Conservation (phyloP, 2,888 invertebrate species). For the Tetanocera ferruginea region DNA sequence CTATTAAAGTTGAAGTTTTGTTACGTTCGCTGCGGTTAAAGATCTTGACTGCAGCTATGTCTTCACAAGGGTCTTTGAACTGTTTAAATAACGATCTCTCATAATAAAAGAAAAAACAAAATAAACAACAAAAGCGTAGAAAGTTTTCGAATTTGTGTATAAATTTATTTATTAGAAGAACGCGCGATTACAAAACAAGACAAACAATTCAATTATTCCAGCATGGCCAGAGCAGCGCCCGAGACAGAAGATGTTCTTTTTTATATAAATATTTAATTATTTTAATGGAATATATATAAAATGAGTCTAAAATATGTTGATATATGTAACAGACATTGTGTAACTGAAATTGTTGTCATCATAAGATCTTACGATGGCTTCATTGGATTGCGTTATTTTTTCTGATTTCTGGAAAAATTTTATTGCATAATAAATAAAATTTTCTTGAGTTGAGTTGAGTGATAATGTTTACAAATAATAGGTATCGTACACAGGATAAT, state of each 20-base stretch:
- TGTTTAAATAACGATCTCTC: neutral
- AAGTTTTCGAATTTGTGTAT: neutral
- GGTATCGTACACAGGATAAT: no score
- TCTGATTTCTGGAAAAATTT: no score
- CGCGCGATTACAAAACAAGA: neutral
- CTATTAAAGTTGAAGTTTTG: neutral
- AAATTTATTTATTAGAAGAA: slow-evolving; percentile 1
- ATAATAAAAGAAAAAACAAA: neutral
- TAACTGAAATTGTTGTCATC: no score
- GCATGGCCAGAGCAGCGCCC: neutral
- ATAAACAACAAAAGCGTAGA: neutral
- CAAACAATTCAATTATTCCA: neutral
- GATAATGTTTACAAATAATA: no score
- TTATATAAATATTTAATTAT: slow-evolving; percentile 21
- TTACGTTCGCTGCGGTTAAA: neutral
- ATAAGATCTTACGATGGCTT: no score
- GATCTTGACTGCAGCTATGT: neutral
- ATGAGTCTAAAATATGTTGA: no score
- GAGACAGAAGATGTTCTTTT: slow-evolving; percentile 15
- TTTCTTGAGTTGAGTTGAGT: no score
- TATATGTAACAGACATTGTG: no score
- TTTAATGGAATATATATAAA: neutral
- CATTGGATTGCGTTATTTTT: no score
- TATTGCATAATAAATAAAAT: no score
- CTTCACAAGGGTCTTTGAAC: neutral